Evolutionary conservation across 2,797 vertebrate genomes (phyloP), one percentile per base, ranked within the genome.

Genomic region (Huso huso): DNA sequence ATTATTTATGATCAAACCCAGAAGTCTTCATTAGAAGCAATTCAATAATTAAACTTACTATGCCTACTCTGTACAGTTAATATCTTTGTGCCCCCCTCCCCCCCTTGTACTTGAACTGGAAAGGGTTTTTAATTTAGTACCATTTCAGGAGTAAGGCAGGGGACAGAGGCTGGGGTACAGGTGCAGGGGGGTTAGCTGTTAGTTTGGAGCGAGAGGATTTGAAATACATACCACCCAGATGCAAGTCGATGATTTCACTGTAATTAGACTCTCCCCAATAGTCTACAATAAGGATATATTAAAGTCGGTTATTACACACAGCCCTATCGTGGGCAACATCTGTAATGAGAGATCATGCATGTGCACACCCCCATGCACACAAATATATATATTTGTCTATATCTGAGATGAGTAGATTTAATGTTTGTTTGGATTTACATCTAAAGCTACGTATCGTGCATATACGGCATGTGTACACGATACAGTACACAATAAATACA

Each of bases 261-360:
- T 98, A 98, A 98, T 95, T 97, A 96, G 96, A 97, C 88, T 99
- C 97, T 94, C 96, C 97, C 96, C 97, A 99, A 96, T 98, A 99
- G 96, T 99, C 97, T 99, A 99, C 87, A 99, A 98, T 89, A 94
- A 94, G 96, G 93, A 96, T 95, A 94, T 77, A 95, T 95, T 94
- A 93, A 90, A 97, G 87, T 95, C 84, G 86, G 92, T 97, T 96
- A 99, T 86, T 94, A 86, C 80, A 86, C 77, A 86, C 71, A 71
- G 15, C 73, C 72, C 67, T 60, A 66, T 37, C 64, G 65, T n/a
- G 55, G 15, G 70, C 59, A 63, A 58, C 75, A 64, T 67, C 60
- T 72, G 73, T 65, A 81, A 77, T 69, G 69, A 78, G 70, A 77
- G 75, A 71, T 80, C 88, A 88, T 88, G 85, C 89, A 84, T 71